Conservation (phyloP, 1,140 invertebrate genomes). For the Mactra quadrangularis region DNA sequence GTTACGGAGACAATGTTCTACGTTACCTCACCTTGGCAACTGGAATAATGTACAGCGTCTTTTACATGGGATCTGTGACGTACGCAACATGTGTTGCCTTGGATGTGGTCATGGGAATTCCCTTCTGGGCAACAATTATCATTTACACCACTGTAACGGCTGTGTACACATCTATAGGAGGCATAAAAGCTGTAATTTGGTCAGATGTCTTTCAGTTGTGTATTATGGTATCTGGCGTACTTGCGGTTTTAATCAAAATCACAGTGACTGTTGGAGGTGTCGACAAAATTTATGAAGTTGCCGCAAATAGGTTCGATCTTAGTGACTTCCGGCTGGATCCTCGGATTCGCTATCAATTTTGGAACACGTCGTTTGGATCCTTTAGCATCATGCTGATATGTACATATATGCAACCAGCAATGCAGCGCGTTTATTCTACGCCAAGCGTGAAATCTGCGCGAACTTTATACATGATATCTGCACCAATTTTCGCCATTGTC, state of each 20-base stretch:
- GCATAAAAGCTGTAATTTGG: constrained; percentile 32
- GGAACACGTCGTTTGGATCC: neutral
- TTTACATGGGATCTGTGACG: constrained; percentile 26
- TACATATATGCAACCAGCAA: constrained; percentile 14
- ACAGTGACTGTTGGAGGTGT: neutral
- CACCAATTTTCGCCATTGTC: neutral
- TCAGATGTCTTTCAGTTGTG: constrained; percentile 21
- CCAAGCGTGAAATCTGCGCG: neutral
- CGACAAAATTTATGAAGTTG: neutral
- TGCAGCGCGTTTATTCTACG: constrained; percentile 32
- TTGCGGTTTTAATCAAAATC: neutral
- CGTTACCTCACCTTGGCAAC: neutral
- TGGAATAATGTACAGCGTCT: constrained; percentile 17
- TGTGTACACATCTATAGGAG: constrained; percentile 37
- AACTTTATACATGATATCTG: constrained; percentile 9
- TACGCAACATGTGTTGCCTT: constrained; percentile 21
- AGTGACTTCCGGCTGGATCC: constrained; percentile 13
- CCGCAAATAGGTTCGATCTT: neutral
- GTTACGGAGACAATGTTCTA: constrained; percentile 30
- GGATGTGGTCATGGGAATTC: constrained; percentile 34
- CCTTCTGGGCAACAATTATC: constrained; percentile 40
- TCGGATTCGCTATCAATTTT: constrained; percentile 16
- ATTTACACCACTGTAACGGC: constrained; percentile 10
- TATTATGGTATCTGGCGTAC: constrained; percentile 10
- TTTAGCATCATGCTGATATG: constrained; percentile 3